Base-by-base conservation (phyloP, 1,140 invertebrate genomes). In the Dolichoris vasculosae region DNA sequence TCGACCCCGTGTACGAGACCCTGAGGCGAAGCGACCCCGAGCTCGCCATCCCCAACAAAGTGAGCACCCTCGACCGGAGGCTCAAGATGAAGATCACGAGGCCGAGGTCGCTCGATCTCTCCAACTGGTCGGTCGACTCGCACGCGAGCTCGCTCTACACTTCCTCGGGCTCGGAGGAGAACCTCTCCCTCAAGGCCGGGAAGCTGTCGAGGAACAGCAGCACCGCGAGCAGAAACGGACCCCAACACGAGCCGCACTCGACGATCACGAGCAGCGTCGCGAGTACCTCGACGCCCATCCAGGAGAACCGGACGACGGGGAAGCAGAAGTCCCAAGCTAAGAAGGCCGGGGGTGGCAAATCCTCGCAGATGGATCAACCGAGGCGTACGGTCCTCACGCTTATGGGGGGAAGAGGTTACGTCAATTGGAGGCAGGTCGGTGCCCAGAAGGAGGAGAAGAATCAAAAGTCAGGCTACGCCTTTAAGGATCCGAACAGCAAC, bases 51-150 rank as follows among this genome's bases (percentile, higher is more conserved):
- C 97, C 97, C 13, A 96, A 95, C 89, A 96, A 96, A 93, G 96
- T 96, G 3, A 97, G 95, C 90, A 97, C 97, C 0, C 92, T 97
- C 55, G 96, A 97, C 91, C 93, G 97, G 67, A 94, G 97, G 89
- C 91, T 97, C 32, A 95, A 96, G 81, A 96, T 97, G 95, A 96
- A 97, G 88, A 96, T 96, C 1, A 96, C 96, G 11, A 93, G 97
- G 48, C 97, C 97, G 0, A 93, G 97, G 40, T 97, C 97, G 11
- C 92, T 98, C 51, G 97, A 98, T 90, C 90, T 98, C 0, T 97
- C 97, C 4, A 97, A 97, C 90, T 97, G 97, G 96, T 97, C 97
- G 0, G 97, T 97, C 1, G 97, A 97, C 89, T 97, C 97, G 0
- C 95, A 96, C 85, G 96, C 96, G 6, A 97, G 97, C 20, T 97